phyloP scores from a whole-genome alignment of 1,140 invertebrate species.

The Idris sp. region DNA sequence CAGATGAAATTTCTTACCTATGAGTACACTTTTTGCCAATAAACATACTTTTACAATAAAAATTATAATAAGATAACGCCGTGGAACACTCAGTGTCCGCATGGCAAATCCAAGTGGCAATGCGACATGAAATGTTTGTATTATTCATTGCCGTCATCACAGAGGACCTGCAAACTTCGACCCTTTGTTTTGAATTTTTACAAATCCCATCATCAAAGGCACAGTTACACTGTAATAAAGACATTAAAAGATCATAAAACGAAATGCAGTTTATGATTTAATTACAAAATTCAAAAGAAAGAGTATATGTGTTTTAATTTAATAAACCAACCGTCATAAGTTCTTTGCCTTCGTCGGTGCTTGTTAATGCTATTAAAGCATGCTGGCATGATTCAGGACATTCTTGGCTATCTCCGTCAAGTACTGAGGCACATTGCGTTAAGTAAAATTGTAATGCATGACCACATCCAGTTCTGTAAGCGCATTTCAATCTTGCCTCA shows the following conservation, averaged over 20 bases:
- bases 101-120: slow-evolving; percentile 88
- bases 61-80: slow-evolving; percentile 86
- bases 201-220: slow-evolving; percentile 82
- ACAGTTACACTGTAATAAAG: slow-evolving; percentile 82
- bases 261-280: too few relatives aligned
- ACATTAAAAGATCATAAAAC: too few relatives aligned
- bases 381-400: slow-evolving; percentile 86
- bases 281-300: too few relatives aligned
- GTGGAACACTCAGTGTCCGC: slow-evolving; percentile 86
- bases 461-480: slow-evolving; percentile 85
- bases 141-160: slow-evolving; percentile 83
- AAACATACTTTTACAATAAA: slow-evolving; percentile 86
- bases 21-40: slow-evolving; percentile 86
- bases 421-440: slow-evolving; percentile 83
- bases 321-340: slow-evolving; percentile 82
- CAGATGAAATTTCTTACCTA: too few relatives aligned
- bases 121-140: slow-evolving; percentile 84
- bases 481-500: slow-evolving; percentile 84
- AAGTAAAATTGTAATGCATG: slow-evolving; percentile 86
- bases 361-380: slow-evolving; percentile 86
- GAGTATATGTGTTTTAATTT: too few relatives aligned
- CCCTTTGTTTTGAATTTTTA: slow-evolving; percentile 81
- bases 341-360: slow-evolving; percentile 86
- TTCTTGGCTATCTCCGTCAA: slow-evolving; percentile 77
- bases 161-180: slow-evolving; percentile 84